phyloP scores from a whole-genome alignment of 2,797 vertebrate genomes.

The Sciurus vulgaris region DNA sequence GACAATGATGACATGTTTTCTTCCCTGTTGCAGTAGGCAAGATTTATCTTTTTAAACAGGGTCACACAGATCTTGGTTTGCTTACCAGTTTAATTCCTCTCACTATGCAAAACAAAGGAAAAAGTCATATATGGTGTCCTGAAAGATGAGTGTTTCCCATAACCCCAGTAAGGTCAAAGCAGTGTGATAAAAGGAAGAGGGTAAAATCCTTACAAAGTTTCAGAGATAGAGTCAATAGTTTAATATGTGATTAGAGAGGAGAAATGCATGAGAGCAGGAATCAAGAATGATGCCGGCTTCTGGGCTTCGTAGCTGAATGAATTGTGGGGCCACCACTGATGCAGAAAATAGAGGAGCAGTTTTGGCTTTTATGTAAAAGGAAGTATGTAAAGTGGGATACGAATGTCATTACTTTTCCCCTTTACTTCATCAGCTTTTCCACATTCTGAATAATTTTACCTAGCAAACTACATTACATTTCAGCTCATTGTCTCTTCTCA shows the following conservation, averaged over 20 bases:
- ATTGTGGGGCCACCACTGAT: background rate
- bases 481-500: background rate
- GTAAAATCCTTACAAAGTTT: background rate
- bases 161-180: background rate
- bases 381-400: background rate
- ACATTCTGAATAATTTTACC: constrained; percentile 25
- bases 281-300: background rate
- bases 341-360: background rate
- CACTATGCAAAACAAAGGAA: constrained; percentile 34
- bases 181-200: background rate
- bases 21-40: background rate
- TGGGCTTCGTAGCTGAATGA: background rate
- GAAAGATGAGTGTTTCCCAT: background rate
- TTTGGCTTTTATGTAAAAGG: background rate
- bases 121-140: background rate
- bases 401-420: background rate
- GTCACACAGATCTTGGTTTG: background rate
- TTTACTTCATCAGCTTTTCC: background rate
- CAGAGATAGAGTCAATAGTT: constrained; percentile 13
- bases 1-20: constrained; percentile 1
- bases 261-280: background rate
- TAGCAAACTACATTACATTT: constrained; percentile 36
- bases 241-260: constrained; percentile 31
- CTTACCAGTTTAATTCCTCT: background rate
- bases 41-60: constrained; percentile 24